phyloP scores from a whole-genome alignment of 1,140 invertebrate species.

The Bursaphelenchus mucronatus region DNA sequence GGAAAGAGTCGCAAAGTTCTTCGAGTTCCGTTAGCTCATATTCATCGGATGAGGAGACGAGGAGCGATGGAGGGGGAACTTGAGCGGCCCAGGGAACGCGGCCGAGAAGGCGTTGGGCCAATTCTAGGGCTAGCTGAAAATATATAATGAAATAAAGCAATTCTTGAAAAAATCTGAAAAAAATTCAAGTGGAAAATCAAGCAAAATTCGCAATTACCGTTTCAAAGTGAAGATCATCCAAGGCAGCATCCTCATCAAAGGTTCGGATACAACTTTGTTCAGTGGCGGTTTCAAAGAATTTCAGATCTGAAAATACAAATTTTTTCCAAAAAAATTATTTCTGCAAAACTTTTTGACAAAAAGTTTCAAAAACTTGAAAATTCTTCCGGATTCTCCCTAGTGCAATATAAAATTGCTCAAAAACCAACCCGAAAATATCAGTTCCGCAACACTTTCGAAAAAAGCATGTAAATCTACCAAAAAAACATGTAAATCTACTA shows the following conservation, averaged over 20 bases:
- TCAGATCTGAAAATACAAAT: slow-evolving; percentile 34
- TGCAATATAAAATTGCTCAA: too few relatives aligned
- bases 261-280: slow-evolving; percentile 44
- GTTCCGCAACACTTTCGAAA: too few relatives aligned
- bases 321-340: slow-evolving; percentile 3
- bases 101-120: slow-evolving; percentile 28
- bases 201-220: slow-evolving; percentile 17
- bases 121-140: slow-evolving; percentile 34
- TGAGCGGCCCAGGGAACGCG: slow-evolving; percentile 21
- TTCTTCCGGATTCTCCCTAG: too few relatives aligned
- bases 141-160: slow-evolving; percentile 3
- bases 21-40: slow-evolving; percentile 36
- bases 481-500: too few relatives aligned
- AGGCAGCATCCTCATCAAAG: slow-evolving; percentile 48
- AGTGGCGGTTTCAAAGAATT: slow-evolving; percentile 45
- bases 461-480: too few relatives aligned
- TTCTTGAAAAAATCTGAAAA: background rate
- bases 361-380: background rate
- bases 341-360: background rate
- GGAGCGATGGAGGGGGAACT: slow-evolving; percentile 8
- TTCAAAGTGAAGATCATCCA: slow-evolving; percentile 41
- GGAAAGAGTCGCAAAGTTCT: slow-evolving; percentile 41
- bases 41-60: slow-evolving; percentile 2
- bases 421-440: too few relatives aligned
- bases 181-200: too few relatives aligned